phyloP scores from a whole-genome alignment of 2,113 vertebrate species.

The Planiliza haematocheilus region DNA sequence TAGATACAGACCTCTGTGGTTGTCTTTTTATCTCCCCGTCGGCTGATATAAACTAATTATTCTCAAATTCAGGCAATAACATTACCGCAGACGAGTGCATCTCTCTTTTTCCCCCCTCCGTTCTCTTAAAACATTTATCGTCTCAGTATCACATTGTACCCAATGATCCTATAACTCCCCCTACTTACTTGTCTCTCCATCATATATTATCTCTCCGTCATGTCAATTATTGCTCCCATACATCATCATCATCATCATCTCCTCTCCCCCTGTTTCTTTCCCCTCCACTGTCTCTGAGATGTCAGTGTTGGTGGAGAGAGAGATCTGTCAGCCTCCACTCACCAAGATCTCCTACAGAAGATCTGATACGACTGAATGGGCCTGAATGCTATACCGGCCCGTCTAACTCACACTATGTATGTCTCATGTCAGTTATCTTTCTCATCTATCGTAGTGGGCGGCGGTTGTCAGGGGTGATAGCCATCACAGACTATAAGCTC shows the following conservation, averaged over 20 bases:
- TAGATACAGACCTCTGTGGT: too few species aligned
- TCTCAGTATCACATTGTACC: not conserved
- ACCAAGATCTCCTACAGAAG: slow-evolving; percentile 1
- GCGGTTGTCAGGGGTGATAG: slow-evolving; percentile 63
- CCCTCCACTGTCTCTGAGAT: slow-evolving; percentile 28
- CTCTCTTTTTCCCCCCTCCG: too few species aligned
- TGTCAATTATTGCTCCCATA: slow-evolving; percentile 52
- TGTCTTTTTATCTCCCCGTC: too few species aligned
- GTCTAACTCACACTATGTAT: slow-evolving; percentile 9
- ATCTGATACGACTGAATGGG: slow-evolving; percentile 44
- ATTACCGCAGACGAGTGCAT: too few species aligned
- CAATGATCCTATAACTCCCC: not conserved
- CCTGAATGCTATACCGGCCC: not conserved
- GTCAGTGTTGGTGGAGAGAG: slow-evolving; percentile 34
- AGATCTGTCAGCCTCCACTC: slow-evolving; percentile 43
- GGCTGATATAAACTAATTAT: too few species aligned
- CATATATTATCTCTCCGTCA: slow-evolving; percentile 27
- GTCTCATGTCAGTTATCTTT: slow-evolving; percentile 63
- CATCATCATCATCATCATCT: slow-evolving; percentile 41
- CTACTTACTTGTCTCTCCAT: not conserved
- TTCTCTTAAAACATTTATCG: not conserved
- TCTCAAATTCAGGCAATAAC: too few species aligned
- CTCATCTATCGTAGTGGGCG: slow-evolving; percentile 47
- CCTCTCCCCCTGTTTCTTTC: not conserved
- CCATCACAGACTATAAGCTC: slow-evolving; percentile 48